A percentile compares a stretch with the other conserved stretches of the same genome.
Evolutionary conservation across 2,888 invertebrate genomes (phyloP).

Genomic region (Tipula confusa): DNA sequence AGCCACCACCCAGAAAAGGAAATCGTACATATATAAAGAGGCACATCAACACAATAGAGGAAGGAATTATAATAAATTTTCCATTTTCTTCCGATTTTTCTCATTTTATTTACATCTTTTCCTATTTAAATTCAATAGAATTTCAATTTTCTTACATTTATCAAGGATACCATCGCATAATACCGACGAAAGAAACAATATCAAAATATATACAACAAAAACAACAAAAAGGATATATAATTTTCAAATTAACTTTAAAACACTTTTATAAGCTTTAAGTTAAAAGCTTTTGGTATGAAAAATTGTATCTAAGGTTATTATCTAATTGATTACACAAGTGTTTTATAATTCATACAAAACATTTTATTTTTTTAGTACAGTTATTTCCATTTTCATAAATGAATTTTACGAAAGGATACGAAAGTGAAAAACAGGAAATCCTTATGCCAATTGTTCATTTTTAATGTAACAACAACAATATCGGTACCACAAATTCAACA

Average conservation of each 20-base stretch:
- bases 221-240: background rate
- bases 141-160: constrained; percentile 12
- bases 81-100: background rate
- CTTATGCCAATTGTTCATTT: no score
- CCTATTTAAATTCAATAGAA: constrained; percentile 25
- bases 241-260: constrained; percentile 20
- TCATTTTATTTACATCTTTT: constrained; percentile 25
- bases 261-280: background rate
- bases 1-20: background rate
- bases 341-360: no score
- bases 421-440: no score
- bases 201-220: background rate
- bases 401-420: no score
- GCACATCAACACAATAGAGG: constrained; percentile 12
- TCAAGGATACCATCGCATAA: constrained; percentile 7
- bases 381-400: no score
- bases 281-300: background rate
- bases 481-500: no score
- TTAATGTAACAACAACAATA: no score
- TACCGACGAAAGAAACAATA: background rate
- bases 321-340: background rate
- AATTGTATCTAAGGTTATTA: background rate
- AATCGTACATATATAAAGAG: background rate
- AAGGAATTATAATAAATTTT: constrained; percentile 25
- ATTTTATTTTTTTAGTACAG: no score